Percentiles rank a stretch among this genome's conserved stretches.
Evolutionary conservation across 2,888 invertebrate species (phyloP).

Genomic region (Rotaria magnacalcarata): DNA sequence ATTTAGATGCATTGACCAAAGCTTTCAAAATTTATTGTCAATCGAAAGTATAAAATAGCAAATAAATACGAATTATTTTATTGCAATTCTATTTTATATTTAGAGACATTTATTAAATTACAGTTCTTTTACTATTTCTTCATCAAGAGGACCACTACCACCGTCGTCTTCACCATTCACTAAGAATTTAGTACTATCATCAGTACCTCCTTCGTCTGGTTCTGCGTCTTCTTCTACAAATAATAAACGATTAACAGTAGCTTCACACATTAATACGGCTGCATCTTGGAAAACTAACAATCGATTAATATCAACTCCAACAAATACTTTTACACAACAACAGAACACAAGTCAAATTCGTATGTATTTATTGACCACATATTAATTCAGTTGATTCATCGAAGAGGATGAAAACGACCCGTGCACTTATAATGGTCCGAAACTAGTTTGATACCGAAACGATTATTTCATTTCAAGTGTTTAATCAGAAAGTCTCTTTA

Average conservation of each 20-base stretch:
- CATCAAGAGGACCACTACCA: not conserved
- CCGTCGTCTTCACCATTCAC: not conserved
- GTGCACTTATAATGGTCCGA: too few relatives aligned
- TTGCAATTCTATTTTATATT: not conserved
- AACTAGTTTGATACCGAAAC: too few relatives aligned
- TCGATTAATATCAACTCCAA: not conserved
- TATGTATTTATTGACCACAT: not conserved
- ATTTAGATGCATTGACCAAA: conserved; percentile 3
- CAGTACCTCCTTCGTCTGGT: not conserved
- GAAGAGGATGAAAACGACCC: too few relatives aligned
- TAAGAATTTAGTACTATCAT: not conserved
- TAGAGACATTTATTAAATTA: not conserved
- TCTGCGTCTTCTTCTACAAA: too few relatives aligned
- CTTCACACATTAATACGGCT: not conserved
- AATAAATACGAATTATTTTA: not conserved
- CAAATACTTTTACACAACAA: not conserved
- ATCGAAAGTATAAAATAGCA: not conserved
- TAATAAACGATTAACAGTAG: not conserved
- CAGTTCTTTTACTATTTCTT: not conserved
- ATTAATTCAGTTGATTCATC: too few relatives aligned
- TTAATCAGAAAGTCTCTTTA: too few relatives aligned
- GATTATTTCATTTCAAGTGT: too few relatives aligned
- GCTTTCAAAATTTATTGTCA: conserved; percentile 7
- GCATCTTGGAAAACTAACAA: not conserved
- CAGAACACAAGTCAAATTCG: not conserved